Evolutionary conservation across 1,140 invertebrate species (phyloP).

Genomic region (Drosophila leontia): DNA sequence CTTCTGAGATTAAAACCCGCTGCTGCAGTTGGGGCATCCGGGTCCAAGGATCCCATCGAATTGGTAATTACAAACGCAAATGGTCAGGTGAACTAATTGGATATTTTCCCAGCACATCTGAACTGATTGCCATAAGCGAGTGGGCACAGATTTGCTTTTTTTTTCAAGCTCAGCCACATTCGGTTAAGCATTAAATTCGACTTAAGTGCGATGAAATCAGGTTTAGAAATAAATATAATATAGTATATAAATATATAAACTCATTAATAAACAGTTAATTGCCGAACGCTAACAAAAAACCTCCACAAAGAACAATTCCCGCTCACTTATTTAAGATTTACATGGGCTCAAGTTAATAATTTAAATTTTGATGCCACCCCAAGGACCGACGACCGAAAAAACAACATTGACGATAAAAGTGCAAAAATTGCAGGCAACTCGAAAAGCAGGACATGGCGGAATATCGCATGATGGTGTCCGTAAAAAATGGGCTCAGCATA

Average conservation of each 20-base stretch:
- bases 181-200: no score
- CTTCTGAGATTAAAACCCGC: conserved; percentile 74
- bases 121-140: conserved; percentile 1
- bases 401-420: conserved; percentile 38
- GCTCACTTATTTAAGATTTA: conserved; percentile 50
- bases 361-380: conserved; percentile 68
- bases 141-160: no score
- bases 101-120: conserved; percentile 21
- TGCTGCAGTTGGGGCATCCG: conserved; percentile 34
- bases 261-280: conserved; percentile 44
- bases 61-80: conserved; percentile 47
- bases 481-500: conserved; percentile 34
- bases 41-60: conserved; percentile 18
- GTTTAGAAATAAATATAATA: neutral
- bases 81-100: conserved; percentile 42
- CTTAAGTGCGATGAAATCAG: no score
- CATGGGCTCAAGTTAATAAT: conserved; percentile 64
- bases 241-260: neutral
- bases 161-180: no score
- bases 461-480: conserved; percentile 9
- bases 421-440: conserved; percentile 40
- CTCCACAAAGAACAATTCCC: conserved; percentile 21
- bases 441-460: conserved; percentile 31
- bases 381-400: conserved; percentile 45
- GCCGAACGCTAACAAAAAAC: neutral